Conservation (phyloP, 2,888 invertebrate genomes). For the Nasonia oneida region DNA sequence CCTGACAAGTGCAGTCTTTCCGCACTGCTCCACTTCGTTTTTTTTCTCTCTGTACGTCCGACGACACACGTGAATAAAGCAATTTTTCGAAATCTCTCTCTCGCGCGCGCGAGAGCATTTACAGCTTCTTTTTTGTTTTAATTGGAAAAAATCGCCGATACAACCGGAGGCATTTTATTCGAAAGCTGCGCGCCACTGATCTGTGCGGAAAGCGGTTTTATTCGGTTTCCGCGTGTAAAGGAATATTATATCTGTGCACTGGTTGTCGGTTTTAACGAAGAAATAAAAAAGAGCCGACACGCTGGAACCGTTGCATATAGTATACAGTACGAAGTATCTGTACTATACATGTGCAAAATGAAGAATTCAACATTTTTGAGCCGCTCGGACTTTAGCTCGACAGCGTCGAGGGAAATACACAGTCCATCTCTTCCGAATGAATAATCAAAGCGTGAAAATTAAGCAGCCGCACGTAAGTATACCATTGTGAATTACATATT, state of each 20-base stretch:
- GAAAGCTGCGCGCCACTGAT: neutral
- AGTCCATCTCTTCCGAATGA: neutral
- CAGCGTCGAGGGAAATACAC: neutral
- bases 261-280: too few relatives aligned
- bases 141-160: neutral
- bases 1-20: neutral
- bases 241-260: too few relatives aligned
- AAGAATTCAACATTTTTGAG: neutral
- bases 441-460: neutral
- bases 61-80: neutral
- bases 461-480: neutral
- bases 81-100: neutral
- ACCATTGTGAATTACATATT: conserved; percentile 3
- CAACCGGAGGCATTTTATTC: neutral
- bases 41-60: neutral
- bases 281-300: too few relatives aligned
- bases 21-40: neutral
- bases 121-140: neutral
- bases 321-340: neutral
- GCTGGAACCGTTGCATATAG: too few relatives aligned
- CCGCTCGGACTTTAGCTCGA: neutral
- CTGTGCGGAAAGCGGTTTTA: too few relatives aligned
- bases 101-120: too few relatives aligned
- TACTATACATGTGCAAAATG: neutral
- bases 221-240: too few relatives aligned